Conservation (phyloP, 2,888 invertebrate species). For the Sicus ferrugineus region DNA sequence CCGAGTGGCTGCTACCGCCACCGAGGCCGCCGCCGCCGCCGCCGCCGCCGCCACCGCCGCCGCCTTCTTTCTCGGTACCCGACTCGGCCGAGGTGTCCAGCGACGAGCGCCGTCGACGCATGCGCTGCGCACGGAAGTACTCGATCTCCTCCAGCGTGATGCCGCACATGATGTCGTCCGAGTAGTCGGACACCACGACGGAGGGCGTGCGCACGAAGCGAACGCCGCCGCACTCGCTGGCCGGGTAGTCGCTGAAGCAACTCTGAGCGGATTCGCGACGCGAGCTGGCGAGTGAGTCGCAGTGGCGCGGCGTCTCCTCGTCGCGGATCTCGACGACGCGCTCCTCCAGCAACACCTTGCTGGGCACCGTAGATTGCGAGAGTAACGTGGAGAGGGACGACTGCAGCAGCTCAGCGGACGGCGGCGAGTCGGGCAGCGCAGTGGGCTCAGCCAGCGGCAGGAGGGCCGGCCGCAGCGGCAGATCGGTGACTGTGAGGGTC, state of each 20-base stretch:
- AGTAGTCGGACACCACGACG: constrained; percentile 87
- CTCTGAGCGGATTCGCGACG: constrained; percentile 66
- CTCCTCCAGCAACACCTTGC: constrained; percentile 69
- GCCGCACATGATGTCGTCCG: constrained; percentile 73
- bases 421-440: constrained; percentile 58
- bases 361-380: constrained; percentile 53
- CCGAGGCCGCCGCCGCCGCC: constrained; percentile 50
- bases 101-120: constrained; percentile 59
- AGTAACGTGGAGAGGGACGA: constrained; percentile 37
- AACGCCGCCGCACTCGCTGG: constrained; percentile 65
- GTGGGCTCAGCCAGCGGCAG: constrained; percentile 63
- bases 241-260: constrained; percentile 62
- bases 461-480: constrained; percentile 61
- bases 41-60: constrained; percentile 45
- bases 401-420: constrained; percentile 34
- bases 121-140: constrained; percentile 67
- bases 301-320: constrained; percentile 53
- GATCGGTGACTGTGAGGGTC: constrained; percentile 63
- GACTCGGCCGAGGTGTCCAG: constrained; percentile 53
- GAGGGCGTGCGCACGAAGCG: constrained; percentile 82
- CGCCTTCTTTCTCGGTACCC: constrained; percentile 45
- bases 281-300: constrained; percentile 53
- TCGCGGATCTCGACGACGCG: constrained; percentile 67
- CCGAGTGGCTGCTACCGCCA: constrained; percentile 63
- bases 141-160: constrained; percentile 71